phyloP scores from a whole-genome alignment of 1,140 invertebrate genomes.

The Temnothorax longispinosus region DNA sequence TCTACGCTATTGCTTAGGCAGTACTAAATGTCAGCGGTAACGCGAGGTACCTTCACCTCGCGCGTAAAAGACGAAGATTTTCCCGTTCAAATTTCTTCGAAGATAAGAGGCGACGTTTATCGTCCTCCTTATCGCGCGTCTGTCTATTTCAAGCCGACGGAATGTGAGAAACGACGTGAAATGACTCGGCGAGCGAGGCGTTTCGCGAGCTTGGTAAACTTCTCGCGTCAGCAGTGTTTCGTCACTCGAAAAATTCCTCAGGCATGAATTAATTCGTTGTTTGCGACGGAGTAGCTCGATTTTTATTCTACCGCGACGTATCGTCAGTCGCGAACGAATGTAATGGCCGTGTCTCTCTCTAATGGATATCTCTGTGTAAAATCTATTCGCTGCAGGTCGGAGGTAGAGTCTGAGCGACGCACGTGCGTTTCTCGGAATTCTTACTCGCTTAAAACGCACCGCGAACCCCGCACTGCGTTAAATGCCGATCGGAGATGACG shows the following conservation, averaged over 20 bases:
- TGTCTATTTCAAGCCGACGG: background rate
- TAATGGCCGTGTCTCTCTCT: no score
- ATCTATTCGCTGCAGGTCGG: background rate
- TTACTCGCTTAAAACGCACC: background rate
- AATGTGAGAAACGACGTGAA: constrained; percentile 7
- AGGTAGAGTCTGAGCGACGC: background rate
- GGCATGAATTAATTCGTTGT: background rate
- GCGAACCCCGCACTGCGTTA: background rate
- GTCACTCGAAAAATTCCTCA: background rate
- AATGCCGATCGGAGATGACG: constrained; percentile 35
- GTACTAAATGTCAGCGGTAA: constrained; percentile 35
- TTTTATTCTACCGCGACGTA: background rate
- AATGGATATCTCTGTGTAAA: background rate
- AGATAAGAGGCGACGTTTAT: constrained; percentile 44
- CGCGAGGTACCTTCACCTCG: constrained; percentile 19
- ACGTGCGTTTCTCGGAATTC: constrained; percentile 1
- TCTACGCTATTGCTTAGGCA: background rate
- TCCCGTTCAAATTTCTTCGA: background rate
- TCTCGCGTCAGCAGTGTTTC: background rate
- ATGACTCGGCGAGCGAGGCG: background rate
- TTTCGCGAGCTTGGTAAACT: background rate
- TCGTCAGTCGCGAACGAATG: background rate
- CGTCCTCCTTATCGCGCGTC: constrained; percentile 9
- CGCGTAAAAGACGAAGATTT: background rate
- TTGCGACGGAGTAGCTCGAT: background rate